Evolutionary conservation across 2,113 vertebrate species (phyloP).

Genomic region (Ptilorrhoa leucosticta): DNA sequence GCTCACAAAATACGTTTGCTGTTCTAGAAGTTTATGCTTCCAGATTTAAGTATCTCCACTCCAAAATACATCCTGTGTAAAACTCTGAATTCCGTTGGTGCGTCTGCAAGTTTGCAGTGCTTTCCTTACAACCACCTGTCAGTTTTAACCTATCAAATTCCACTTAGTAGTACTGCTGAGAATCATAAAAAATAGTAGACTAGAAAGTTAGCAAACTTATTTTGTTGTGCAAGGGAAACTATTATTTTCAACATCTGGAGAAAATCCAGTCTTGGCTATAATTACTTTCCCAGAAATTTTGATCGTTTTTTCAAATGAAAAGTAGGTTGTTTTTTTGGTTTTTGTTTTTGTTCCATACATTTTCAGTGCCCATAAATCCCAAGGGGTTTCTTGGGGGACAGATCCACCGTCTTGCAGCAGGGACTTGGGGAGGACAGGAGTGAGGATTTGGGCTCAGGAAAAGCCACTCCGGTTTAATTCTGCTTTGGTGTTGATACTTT

Average conservation of each 20-base stretch:
- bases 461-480: background rate
- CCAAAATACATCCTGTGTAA: background rate
- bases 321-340: background rate
- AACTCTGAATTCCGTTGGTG: background rate
- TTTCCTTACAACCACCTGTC: background rate
- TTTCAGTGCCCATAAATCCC: background rate
- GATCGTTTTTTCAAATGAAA: background rate
- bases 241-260: background rate
- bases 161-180: background rate
- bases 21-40: background rate
- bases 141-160: background rate
- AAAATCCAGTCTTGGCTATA: background rate
- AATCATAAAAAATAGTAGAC: background rate
- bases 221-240: background rate
- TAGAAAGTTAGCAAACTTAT: background rate
- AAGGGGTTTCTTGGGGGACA: background rate
- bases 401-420: background rate
- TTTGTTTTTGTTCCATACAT: background rate
- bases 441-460: fast-evolving
- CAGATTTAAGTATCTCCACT: background rate
- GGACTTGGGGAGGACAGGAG: background rate
- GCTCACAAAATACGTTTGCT: background rate
- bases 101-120: background rate
- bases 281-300: background rate
- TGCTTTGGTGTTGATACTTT: background rate